phyloP scores from a whole-genome alignment of 2,797 vertebrate genomes.

The Podarcis siculus region DNA sequence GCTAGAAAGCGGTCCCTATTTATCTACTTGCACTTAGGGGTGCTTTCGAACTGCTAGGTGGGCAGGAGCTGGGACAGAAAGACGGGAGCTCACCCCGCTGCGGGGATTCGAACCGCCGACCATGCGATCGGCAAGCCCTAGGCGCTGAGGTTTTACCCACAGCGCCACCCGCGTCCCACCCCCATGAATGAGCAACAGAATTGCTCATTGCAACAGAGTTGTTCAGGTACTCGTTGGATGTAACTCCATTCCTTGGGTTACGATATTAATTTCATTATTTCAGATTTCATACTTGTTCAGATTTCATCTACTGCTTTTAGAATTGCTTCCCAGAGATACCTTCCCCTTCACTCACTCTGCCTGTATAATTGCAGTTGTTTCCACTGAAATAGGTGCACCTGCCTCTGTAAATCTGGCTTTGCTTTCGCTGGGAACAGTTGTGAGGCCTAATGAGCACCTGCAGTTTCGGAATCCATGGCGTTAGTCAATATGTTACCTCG shows the following conservation, averaged over 20 bases:
- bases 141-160: too few species aligned
- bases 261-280: not conserved
- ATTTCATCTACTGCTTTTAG: constrained; percentile 27
- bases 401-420: constrained; percentile 29
- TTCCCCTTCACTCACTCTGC: not conserved
- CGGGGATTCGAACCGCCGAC: too few species aligned
- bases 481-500: constrained; percentile 1
- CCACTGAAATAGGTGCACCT: constrained; percentile 16
- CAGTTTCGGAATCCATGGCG: constrained; percentile 45
- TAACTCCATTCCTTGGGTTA: not conserved
- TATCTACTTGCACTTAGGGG: too few species aligned
- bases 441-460: constrained; percentile 60
- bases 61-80: too few species aligned
- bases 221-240: not conserved
- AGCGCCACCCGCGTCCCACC: too few species aligned
- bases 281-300: constrained; percentile 25
- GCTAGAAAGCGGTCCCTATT: too few species aligned
- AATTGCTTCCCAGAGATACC: constrained; percentile 10
- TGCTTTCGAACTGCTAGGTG: too few species aligned
- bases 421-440: constrained; percentile 30
- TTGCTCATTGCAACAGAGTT: not conserved
- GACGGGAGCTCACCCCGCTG: too few species aligned
- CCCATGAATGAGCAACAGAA: not conserved
- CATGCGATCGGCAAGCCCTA: too few species aligned
- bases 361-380: constrained; percentile 29